These are phyloP conservation scores for Pinna nobilis DNA, from an alignment of 1,140 invertebrate genomes.

Conservation along the genomic window DNA sequence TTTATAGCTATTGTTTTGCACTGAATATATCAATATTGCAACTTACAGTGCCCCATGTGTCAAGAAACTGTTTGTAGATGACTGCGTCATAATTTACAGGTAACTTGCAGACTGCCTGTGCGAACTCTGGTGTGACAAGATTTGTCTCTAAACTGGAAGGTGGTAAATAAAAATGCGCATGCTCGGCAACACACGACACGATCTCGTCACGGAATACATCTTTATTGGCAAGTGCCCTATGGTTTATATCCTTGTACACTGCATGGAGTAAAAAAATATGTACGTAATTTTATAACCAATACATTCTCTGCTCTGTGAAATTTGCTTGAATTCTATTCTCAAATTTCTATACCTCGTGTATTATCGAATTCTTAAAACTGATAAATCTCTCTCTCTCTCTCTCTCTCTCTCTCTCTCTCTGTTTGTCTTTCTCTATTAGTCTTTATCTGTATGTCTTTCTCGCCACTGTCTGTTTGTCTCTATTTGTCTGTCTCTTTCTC, in stretches of 20 bases:
- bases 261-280: background rate
- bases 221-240: constrained; percentile 2
- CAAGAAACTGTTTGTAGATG: background rate
- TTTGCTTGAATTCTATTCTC: no score
- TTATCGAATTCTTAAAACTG: no score
- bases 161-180: constrained; percentile 8
- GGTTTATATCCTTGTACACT: constrained; percentile 23
- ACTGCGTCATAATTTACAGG: background rate
- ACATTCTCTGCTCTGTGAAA: no score
- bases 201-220: constrained; percentile 25
- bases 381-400: no score
- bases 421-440: no score
- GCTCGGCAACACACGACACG: background rate
- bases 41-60: background rate
- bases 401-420: no score
- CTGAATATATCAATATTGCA: background rate
- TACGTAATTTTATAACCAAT: no score
- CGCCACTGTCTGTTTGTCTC: no score
- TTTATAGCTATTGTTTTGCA: no score
- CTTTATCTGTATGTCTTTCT: no score
- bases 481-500: no score
- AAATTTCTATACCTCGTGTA: no score
- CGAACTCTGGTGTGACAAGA: background rate
- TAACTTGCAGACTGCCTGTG: background rate
- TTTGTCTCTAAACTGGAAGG: background rate